These are phyloP conservation scores for Phalacrocorax pelagicus DNA, from an alignment of 2,113 vertebrate species.

Conservation along the genomic window DNA sequence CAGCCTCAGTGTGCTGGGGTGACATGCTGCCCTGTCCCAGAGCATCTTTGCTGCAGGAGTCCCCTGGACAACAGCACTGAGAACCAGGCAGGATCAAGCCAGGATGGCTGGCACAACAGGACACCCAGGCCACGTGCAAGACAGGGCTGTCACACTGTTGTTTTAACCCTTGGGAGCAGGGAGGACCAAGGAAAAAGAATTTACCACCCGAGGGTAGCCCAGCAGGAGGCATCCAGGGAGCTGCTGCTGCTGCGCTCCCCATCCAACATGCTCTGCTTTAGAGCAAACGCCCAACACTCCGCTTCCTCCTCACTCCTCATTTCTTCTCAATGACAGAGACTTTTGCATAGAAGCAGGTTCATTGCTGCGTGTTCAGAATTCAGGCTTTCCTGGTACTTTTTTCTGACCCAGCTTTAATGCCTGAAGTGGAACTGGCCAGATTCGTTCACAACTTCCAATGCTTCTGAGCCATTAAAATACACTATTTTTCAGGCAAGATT, in stretches of 20 bases:
- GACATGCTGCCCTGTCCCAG: neutral
- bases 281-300: neutral
- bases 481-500: neutral
- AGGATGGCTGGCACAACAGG: neutral
- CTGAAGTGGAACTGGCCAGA: neutral
- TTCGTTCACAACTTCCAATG: neutral
- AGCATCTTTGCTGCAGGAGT: neutral
- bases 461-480: neutral
- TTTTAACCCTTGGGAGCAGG: neutral
- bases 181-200: neutral
- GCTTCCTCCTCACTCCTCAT: neutral
- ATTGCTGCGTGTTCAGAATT: neutral
- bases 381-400: neutral
- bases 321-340: neutral
- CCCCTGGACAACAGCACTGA: neutral
- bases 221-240: neutral
- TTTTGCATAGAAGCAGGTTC: neutral
- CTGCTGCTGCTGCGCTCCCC: neutral
- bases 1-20: neutral
- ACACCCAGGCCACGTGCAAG: neutral
- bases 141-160: neutral
- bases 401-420: neutral
- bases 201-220: neutral
- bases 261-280: neutral
- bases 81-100: neutral